Conservation (phyloP, 2,113 vertebrate genomes). For the Holacanthus passer region DNA sequence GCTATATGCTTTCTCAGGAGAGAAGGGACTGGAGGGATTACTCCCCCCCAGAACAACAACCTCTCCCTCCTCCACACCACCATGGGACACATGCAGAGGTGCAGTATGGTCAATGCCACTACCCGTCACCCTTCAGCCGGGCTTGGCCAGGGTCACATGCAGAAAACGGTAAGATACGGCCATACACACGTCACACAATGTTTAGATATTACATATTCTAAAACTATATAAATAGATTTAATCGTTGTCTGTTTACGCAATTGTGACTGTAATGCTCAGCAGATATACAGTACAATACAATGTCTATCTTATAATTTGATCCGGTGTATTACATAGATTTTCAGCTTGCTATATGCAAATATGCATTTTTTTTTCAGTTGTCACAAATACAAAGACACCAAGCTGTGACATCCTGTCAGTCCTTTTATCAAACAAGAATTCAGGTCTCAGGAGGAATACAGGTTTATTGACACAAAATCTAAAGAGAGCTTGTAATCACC, state of each 20-base stretch:
- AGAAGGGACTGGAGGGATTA: conserved; percentile 93
- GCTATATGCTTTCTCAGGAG: conserved; percentile 91
- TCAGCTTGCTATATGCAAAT: background rate
- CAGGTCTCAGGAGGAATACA: background rate
- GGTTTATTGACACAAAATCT: background rate
- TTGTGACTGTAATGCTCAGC: background rate
- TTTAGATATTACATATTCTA: background rate
- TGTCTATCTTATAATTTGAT: background rate
- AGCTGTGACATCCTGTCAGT: background rate
- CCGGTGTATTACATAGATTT: background rate
- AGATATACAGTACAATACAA: background rate
- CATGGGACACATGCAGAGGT: conserved; percentile 87
- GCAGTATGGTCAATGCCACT: conserved; percentile 89
- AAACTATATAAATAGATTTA: background rate
- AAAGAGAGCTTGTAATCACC: background rate
- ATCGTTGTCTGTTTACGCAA: background rate
- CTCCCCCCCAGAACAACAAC: conserved; percentile 78
- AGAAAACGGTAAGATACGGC: conserved; percentile 89
- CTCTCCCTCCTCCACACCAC: conserved; percentile 60
- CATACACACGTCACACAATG: background rate
- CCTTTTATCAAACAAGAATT: background rate
- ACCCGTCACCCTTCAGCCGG: conserved; percentile 86
- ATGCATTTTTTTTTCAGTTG: background rate
- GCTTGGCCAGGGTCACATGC: conserved; percentile 90
- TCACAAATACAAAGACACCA: background rate